phyloP scores from a whole-genome alignment of 1,140 invertebrate genomes.

The Thalassaphorura encarpata region DNA sequence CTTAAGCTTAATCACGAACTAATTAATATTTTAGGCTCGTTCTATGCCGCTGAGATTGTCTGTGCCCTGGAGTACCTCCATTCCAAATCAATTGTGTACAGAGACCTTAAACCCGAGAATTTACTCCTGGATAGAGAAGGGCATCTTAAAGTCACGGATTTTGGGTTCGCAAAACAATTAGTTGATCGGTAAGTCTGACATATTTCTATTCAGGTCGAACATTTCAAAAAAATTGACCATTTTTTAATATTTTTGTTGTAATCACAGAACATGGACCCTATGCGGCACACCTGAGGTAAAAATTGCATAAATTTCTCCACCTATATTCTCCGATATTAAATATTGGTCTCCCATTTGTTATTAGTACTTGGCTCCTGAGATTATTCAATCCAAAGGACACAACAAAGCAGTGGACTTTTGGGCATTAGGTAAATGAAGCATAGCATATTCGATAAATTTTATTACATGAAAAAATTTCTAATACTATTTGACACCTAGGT shows the following conservation, averaged over 20 bases:
- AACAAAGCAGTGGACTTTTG: constrained; percentile 98
- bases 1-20: not conserved
- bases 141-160: constrained; percentile 93
- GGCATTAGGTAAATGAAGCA: constrained; percentile 90
- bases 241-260: not conserved
- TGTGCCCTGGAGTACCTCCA: constrained; percentile 90
- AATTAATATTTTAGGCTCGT: constrained; percentile 50
- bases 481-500: constrained; percentile 60
- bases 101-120: constrained; percentile 70
- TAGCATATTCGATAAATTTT: constrained; percentile 71
- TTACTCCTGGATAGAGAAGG: constrained; percentile 81
- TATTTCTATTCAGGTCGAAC: not conserved
- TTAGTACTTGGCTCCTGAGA: constrained; percentile 23
- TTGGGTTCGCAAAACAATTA: constrained; percentile 92
- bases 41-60: constrained; percentile 91
- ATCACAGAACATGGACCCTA: constrained; percentile 77
- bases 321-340: no score
- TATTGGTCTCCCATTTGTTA: no score
- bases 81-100: constrained; percentile 70
- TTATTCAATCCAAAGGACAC: constrained; percentile 93
- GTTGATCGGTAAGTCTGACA: constrained; percentile 52
- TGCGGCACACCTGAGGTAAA: constrained; percentile 94
- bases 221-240: not conserved
- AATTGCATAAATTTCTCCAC: no score
- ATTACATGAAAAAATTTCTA: constrained; percentile 93